Evolutionary conservation across 2,113 vertebrate species (phyloP).

Genomic region (Tupaia tana): DNA sequence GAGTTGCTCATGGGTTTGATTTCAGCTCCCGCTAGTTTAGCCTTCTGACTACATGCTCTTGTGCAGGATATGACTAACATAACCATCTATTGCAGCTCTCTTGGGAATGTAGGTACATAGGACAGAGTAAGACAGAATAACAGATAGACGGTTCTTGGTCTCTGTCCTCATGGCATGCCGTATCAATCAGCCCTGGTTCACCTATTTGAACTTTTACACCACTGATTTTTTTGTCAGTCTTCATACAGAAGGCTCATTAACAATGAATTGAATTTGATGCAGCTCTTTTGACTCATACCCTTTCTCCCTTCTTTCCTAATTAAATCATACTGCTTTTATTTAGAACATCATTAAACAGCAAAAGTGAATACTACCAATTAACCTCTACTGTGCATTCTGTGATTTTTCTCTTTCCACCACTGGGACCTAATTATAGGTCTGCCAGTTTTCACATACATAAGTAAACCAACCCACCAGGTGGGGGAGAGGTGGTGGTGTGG

Average conservation of each 20-base stretch:
- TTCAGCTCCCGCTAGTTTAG: neutral
- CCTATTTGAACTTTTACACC: neutral
- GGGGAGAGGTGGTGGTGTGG: too few species aligned
- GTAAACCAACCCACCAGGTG: too few species aligned
- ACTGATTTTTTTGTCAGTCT: neutral
- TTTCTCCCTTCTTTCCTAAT: rapidly evolving
- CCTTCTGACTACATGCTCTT: neutral
- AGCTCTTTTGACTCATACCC: neutral
- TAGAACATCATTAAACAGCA: neutral
- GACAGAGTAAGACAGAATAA: neutral
- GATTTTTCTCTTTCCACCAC: neutral
- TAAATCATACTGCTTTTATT: neutral
- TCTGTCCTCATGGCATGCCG: neutral
- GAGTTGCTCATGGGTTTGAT: neutral
- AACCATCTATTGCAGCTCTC: neutral
- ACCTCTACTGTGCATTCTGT: neutral
- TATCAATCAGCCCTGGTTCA: neutral
- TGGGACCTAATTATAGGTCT: too few species aligned
- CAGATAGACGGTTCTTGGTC: neutral
- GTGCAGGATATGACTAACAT: neutral
- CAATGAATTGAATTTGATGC: neutral
- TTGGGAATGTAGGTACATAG: neutral
- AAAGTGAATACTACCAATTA: neutral
- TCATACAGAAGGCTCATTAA: neutral
- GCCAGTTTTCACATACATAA: too few species aligned